phyloP scores from a whole-genome alignment of 2,888 invertebrate species.

The Stegana nigrithorax region DNA sequence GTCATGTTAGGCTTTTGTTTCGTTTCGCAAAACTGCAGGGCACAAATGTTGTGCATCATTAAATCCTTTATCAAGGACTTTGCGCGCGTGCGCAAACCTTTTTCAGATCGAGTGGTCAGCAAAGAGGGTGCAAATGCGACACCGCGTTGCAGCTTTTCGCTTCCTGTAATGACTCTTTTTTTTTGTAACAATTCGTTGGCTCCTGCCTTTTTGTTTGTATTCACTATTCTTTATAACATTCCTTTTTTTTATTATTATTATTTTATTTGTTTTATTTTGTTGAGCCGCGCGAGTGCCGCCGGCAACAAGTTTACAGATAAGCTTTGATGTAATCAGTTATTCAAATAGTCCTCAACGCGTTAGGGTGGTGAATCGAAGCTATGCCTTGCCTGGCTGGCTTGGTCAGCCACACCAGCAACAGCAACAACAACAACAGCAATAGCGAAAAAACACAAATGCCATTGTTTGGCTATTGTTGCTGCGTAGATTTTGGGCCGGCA shows the following conservation, averaged over 20 bases:
- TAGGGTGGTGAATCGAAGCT: not conserved
- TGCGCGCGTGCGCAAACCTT: constrained; percentile 41
- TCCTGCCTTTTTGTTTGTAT: not conserved
- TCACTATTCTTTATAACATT: not conserved
- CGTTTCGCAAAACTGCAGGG: too few relatives aligned
- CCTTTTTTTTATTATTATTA: not conserved
- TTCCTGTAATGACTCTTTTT: not conserved
- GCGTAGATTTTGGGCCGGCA: too few relatives aligned
- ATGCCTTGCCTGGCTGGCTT: too few relatives aligned
- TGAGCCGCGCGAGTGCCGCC: not conserved
- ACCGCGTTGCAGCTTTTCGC: not conserved
- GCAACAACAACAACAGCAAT: not conserved
- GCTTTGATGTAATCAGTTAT: constrained; percentile 46
- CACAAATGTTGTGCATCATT: constrained; percentile 28
- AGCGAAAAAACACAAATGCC: not conserved
- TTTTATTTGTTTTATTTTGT: not conserved
- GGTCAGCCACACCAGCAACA: constrained; percentile 6
- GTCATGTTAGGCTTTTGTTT: constrained; percentile 39
- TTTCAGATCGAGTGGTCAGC: not conserved
- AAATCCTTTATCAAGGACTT: constrained; percentile 44
- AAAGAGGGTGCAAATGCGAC: not conserved
- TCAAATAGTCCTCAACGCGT: constrained; percentile 46
- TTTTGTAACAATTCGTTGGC: not conserved
- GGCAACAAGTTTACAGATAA: constrained; percentile 44
- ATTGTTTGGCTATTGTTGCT: not conserved